Percentiles rank a stretch among this genome's conserved stretches.
Evolutionary conservation across 2,888 invertebrate genomes (phyloP).

Genomic region (Chirona hameri): DNA sequence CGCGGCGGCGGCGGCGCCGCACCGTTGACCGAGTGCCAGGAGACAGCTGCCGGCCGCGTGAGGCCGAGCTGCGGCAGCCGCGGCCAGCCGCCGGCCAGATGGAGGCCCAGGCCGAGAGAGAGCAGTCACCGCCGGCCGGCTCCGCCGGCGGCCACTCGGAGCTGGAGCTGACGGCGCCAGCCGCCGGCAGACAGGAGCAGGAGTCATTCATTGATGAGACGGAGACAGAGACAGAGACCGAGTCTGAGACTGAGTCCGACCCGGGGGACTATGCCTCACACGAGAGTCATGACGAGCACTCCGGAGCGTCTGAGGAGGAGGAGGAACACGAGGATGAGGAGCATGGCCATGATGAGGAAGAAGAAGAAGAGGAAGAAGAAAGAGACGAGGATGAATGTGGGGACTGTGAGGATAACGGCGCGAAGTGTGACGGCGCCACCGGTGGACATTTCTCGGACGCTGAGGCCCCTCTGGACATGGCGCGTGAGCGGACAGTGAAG

Average conservation of each 20-base stretch:
- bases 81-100: background rate
- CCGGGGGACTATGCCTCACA: too few species aligned
- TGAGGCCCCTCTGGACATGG: background rate
- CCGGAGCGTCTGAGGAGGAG: too few species aligned
- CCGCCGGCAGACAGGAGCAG: background rate
- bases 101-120: background rate
- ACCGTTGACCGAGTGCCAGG: background rate
- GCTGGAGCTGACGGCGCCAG: too few species aligned
- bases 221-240: too few species aligned
- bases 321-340: too few species aligned
- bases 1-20: background rate
- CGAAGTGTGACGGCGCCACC: background rate
- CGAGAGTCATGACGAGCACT: too few species aligned
- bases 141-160: too few species aligned
- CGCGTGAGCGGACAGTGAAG: background rate
- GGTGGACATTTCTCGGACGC: background rate
- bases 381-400: too few species aligned
- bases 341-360: too few species aligned
- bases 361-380: too few species aligned
- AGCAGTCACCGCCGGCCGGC: background rate
- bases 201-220: background rate
- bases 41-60: too few species aligned
- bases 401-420: background rate
- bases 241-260: background rate
- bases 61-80: background rate